Base-by-base conservation (phyloP, 1,140 invertebrate genomes). In the Capitella teleta region DNA sequence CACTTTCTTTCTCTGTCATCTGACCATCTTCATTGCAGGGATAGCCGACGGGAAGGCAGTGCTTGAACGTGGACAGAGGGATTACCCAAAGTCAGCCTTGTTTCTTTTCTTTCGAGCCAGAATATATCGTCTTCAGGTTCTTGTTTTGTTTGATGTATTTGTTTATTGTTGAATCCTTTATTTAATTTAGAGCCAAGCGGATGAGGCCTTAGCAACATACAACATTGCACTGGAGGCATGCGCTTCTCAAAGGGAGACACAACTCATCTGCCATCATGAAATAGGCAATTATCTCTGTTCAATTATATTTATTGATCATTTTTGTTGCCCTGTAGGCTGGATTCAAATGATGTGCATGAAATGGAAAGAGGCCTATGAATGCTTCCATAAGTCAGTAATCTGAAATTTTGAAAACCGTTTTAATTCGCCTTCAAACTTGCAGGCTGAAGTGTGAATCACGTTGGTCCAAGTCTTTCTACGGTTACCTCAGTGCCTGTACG, bases 81-180 rank as follows among this genome's bases (percentile, higher is more conserved):
- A 80, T 54, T 85, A 80, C 59, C 70, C 73, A 32, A 66, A 80
- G 51, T 82, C 82, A 1, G 78, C 82, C 1, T 62, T 85, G 5
- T 85, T 84, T 64, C 66, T 83, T 2, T 85, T 84, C 64, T 84
- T 84, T 59, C 73, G 74, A 37, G 82, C 82, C 32, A 66, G 81
- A 61, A 73, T 83, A 18, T 75, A 78, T 58, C 70, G 82, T 54
- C 64, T 84, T 10, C 76, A 81, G 73, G 81, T 83, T n/a, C n/a
- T n/a, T n/a, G n/a, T n/a, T n/a, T n/a, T n/a, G n/a, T n/a, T n/a
- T n/a, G n/a, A n/a, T n/a, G n/a, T n/a, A n/a, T n/a, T n/a, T n/a
- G n/a, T n/a, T n/a, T n/a, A n/a, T n/a, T n/a, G n/a, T n/a, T n/a
- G n/a, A n/a, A n/a, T n/a, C n/a, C n/a, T n/a, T n/a, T n/a, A n/a